These are phyloP conservation scores for Caenorhabditis doughertyi DNA, from an alignment of 2,888 invertebrate genomes.

Conservation along the genomic window DNA sequence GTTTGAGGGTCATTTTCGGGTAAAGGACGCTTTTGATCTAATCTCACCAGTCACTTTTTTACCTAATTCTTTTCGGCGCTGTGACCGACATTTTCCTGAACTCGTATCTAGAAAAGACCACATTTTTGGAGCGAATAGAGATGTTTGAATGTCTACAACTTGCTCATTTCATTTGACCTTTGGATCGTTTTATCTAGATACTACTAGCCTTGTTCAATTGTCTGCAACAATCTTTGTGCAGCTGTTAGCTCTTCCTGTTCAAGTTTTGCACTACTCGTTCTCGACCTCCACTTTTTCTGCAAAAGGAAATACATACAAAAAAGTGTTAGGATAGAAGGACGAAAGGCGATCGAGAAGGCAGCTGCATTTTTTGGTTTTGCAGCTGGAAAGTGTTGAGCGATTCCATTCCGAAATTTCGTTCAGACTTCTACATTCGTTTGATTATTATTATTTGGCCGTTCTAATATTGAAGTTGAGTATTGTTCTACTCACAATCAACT, in stretches of 20 bases:
- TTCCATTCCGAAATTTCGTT: constrained; percentile 22
- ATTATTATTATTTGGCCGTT: background rate
- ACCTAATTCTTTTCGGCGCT: constrained; percentile 39
- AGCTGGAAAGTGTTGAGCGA: constrained; percentile 36
- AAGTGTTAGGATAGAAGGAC: constrained; percentile 33
- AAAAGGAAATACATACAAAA: constrained; percentile 30
- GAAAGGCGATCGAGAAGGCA: constrained; percentile 20
- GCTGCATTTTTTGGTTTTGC: constrained; percentile 45
- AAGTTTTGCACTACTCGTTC: background rate
- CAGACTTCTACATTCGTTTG: background rate
- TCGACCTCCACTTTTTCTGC: constrained; percentile 27
- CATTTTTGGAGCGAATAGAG: background rate
- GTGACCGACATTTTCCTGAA: constrained; percentile 39
- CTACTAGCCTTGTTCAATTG: constrained; percentile 17
- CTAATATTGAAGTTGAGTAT: background rate
- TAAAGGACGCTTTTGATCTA: constrained; percentile 51
- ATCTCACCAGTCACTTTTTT: constrained; percentile 52
- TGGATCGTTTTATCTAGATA: constrained; percentile 10
- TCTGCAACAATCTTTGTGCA: constrained; percentile 35
- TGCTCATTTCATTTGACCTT: constrained; percentile 29
- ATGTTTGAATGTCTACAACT: background rate
- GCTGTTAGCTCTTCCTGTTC: constrained; percentile 26
- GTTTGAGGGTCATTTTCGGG: constrained; percentile 54
- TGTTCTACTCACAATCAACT: no score
- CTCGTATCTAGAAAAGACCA: background rate